These are phyloP conservation scores for Ladona fulva DNA, from an alignment of 1,140 invertebrate species.

Conservation along the genomic window DNA sequence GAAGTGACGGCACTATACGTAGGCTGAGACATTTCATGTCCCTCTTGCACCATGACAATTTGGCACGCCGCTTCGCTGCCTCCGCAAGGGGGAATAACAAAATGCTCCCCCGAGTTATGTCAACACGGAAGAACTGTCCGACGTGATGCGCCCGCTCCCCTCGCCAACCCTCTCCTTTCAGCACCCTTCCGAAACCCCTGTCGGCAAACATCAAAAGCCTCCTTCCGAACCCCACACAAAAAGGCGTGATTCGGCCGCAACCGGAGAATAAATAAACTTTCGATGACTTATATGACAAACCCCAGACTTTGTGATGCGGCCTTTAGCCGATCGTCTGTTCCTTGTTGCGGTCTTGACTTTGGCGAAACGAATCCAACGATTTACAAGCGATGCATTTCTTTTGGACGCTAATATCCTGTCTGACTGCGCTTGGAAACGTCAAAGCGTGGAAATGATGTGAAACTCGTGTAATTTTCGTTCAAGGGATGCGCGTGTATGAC, in stretches of 20 bases:
- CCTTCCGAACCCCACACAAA: not conserved
- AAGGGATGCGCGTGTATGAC: no score
- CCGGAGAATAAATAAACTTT: not conserved
- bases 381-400: no score
- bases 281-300: not conserved
- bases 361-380: no score
- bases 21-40: not conserved
- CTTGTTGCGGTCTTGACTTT: no score
- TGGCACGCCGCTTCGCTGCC: not conserved
- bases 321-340: no score
- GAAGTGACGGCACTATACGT: not conserved
- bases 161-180: not conserved
- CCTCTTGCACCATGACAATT: not conserved
- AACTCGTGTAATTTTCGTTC: no score
- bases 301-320: not conserved
- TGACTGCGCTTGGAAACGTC: no score
- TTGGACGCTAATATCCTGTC: no score
- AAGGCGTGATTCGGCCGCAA: not conserved
- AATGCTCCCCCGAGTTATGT: conserved; percentile 3
- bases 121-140: not conserved
- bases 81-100: not conserved
- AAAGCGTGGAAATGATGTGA: no score
- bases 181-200: not conserved
- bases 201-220: not conserved
- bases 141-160: not conserved